Evolutionary conservation across 2,888 invertebrate genomes (phyloP).

Genomic region (Cheilosia scutellata): DNA sequence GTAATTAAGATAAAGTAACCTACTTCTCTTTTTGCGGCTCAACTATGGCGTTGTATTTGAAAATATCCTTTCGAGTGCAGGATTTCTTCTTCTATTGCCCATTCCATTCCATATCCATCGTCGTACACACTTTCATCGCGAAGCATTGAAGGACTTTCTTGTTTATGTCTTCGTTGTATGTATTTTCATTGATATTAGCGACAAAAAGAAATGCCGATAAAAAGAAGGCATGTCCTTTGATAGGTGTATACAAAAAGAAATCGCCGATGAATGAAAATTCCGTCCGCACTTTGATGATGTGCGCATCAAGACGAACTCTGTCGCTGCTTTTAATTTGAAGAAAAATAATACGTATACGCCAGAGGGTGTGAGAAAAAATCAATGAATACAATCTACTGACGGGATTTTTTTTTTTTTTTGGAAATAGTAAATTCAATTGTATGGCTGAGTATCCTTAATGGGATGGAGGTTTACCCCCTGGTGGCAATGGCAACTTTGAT

Average conservation of each 20-base stretch:
- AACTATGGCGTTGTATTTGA: constrained; percentile 6
- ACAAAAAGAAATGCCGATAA: background rate
- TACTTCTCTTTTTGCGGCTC: background rate
- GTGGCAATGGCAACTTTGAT: no score
- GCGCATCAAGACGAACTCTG: background rate
- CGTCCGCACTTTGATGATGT: background rate
- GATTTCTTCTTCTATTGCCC: background rate
- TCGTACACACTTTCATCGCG: background rate
- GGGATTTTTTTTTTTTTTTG: no score
- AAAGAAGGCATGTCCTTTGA: background rate
- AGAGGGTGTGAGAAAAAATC: background rate
- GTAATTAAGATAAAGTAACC: background rate
- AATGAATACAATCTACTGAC: background rate
- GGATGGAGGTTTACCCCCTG: background rate
- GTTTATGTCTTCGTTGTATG: background rate
- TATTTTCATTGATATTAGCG: background rate
- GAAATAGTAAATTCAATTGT: background rate
- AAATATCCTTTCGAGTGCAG: background rate
- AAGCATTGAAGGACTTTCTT: background rate
- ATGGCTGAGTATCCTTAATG: background rate
- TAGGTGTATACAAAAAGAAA: background rate
- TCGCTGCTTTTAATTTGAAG: background rate
- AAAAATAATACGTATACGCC: background rate
- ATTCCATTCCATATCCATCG: background rate
- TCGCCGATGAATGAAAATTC: background rate